Evolutionary conservation across 2,797 vertebrate species (phyloP).

Genomic region (Adelosebastes latens): DNA sequence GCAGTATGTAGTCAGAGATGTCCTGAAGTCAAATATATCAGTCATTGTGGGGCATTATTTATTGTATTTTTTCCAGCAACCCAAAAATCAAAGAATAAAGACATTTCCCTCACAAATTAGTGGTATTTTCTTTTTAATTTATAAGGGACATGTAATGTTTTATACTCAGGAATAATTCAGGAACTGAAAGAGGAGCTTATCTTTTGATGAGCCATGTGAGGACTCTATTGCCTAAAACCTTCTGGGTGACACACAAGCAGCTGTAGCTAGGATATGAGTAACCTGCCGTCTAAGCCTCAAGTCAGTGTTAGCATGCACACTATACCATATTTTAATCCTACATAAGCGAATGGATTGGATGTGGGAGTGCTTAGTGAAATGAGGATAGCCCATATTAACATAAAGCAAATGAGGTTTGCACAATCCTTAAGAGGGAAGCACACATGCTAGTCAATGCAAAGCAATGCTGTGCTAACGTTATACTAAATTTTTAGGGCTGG

Average conservation of each 20-base stretch:
- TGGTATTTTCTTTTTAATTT: too few species aligned
- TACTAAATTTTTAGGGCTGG: background rate
- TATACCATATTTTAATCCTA: background rate
- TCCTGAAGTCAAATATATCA: too few species aligned
- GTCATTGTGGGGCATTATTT: too few species aligned
- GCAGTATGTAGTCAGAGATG: too few species aligned
- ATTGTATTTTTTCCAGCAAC: too few species aligned
- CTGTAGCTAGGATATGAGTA: background rate
- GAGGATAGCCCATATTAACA: background rate
- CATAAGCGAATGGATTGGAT: background rate
- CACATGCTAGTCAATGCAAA: background rate
- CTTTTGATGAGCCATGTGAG: constrained; percentile 57
- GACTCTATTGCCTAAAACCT: constrained; percentile 46
- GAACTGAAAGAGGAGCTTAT: constrained; percentile 58
- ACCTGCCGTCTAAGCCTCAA: constrained; percentile 12
- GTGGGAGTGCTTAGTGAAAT: background rate
- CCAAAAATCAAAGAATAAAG: too few species aligned
- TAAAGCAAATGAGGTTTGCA: background rate
- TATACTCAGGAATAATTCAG: constrained; percentile 21
- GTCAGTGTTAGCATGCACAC: background rate
- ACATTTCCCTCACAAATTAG: too few species aligned
- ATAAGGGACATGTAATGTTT: too few species aligned
- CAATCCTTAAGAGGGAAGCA: background rate
- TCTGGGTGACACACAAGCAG: constrained; percentile 30
- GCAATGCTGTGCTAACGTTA: background rate